phyloP scores from a whole-genome alignment of 2,113 vertebrate species.

The Lota lota region DNA sequence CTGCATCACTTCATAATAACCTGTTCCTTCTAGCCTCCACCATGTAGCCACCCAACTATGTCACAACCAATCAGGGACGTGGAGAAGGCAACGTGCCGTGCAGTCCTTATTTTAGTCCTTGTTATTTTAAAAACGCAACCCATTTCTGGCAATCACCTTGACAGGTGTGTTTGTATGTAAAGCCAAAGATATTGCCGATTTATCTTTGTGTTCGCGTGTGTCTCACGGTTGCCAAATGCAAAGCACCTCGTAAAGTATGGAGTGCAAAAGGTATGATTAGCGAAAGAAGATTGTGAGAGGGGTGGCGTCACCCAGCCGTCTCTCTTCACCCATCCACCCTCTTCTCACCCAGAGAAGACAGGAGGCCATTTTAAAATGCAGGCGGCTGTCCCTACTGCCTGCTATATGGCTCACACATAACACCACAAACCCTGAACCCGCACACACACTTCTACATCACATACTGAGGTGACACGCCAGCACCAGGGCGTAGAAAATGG shows the following conservation, averaged over 20 bases:
- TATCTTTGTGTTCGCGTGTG: too few species aligned
- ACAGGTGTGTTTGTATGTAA: conserved; percentile 9
- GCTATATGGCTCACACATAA: conserved; percentile 17
- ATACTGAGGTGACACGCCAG: conserved; percentile 47
- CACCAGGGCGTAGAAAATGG: conserved; percentile 24
- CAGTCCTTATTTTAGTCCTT: conserved; percentile 9
- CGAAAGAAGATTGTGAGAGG: conserved; percentile 30
- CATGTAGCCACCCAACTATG: neutral
- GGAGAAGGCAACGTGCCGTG: conserved; percentile 12
- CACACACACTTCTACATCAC: conserved; percentile 26
- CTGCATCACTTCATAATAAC: conserved; percentile 19
- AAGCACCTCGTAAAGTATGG: conserved; percentile 18
- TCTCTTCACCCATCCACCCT: conserved; percentile 13
- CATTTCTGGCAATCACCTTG: conserved; percentile 18
- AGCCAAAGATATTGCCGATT: too few species aligned
- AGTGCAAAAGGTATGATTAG: conserved; percentile 30
- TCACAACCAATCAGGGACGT: conserved; percentile 14
- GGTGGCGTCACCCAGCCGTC: neutral
- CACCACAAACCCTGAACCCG: conserved; percentile 28
- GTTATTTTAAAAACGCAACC: conserved; percentile 23
- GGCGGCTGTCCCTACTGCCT: conserved; percentile 31
- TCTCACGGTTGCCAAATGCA: conserved; percentile 2
- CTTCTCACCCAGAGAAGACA: conserved; percentile 3
- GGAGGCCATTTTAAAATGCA: conserved; percentile 17
- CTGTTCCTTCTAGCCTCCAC: conserved; percentile 1